Conservation (phyloP, 1,140 invertebrate species). For the Drosophila ficusphila region DNA sequence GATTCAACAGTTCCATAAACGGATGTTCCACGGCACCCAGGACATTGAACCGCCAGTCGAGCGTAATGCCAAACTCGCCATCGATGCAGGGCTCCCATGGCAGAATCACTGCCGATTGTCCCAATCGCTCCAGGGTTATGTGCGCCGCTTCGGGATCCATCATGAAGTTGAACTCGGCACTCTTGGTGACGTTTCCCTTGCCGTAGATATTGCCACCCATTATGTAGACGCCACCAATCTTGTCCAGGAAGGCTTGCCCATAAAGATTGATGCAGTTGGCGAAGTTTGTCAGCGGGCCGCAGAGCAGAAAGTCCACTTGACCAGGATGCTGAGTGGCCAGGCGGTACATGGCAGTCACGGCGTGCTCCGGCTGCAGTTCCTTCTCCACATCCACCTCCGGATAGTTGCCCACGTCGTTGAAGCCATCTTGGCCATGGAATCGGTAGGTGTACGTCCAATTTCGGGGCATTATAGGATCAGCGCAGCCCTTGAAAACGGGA, state of each 20-base stretch:
- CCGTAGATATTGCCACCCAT: conserved; percentile 91
- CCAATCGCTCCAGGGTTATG: conserved; percentile 86
- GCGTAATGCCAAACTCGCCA: conserved; percentile 65
- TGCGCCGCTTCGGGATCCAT: conserved; percentile 91
- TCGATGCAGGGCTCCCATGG: conserved; percentile 87
- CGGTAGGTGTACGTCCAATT: conserved; percentile 4
- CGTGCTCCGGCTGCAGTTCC: conserved; percentile 43
- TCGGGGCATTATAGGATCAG: conserved; percentile 64
- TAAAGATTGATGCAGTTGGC: conserved; percentile 89
- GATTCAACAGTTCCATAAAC: conserved; percentile 85
- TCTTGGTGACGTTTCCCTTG: conserved; percentile 87
- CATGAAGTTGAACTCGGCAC: conserved; percentile 92
- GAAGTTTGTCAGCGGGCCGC: conserved; percentile 90
- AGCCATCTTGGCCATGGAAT: conserved; percentile 86
- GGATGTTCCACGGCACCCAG: conserved; percentile 69
- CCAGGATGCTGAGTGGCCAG: conserved; percentile 76
- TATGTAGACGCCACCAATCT: conserved; percentile 87
- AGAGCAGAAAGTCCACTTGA: conserved; percentile 37
- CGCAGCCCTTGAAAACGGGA: conserved; percentile 87
- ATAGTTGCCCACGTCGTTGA: conserved; percentile 85
- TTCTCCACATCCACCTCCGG: conserved; percentile 1
- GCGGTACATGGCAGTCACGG: conserved; percentile 84
- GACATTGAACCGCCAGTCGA: conserved; percentile 85
- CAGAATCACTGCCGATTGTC: conserved; percentile 85
- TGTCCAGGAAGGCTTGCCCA: conserved; percentile 86